phyloP scores from a whole-genome alignment of 2,113 vertebrate species.

The Phylloscopus whistleri region DNA sequence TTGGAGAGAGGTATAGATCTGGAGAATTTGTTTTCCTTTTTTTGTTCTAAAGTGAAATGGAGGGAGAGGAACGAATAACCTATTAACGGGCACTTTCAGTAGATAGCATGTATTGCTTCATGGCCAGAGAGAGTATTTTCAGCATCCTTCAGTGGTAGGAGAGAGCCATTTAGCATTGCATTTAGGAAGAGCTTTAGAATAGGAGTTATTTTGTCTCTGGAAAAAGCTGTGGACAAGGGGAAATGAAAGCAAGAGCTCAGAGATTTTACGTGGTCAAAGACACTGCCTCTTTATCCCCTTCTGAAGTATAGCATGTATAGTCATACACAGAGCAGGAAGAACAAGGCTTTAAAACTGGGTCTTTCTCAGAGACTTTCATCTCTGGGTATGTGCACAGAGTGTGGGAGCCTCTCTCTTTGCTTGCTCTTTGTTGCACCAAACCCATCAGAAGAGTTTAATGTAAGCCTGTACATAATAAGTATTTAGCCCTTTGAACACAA shows the following conservation, averaged over 20 bases:
- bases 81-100: not conserved
- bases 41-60: not conserved
- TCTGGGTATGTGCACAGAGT: not conserved
- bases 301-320: not conserved
- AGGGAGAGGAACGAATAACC: not conserved
- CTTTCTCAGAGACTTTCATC: not conserved
- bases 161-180: not conserved
- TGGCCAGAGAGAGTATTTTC: not conserved
- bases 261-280: not conserved
- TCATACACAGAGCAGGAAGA: not conserved
- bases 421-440: not conserved
- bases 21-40: not conserved
- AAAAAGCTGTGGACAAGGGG: not conserved
- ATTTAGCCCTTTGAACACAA: not conserved
- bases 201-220: not conserved
- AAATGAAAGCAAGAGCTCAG: constrained; percentile 8
- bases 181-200: not conserved
- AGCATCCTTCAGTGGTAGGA: not conserved
- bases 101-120: not conserved
- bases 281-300: not conserved
- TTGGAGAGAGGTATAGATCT: not conserved
- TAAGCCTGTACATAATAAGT: not conserved
- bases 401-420: not conserved
- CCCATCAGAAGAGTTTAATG: not conserved
- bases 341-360: not conserved